Percentiles rank a stretch among this genome's conserved stretches.
These are phyloP conservation scores for Ctena decussata DNA, from an alignment of 2,888 invertebrate genomes.

Conservation along the genomic window DNA sequence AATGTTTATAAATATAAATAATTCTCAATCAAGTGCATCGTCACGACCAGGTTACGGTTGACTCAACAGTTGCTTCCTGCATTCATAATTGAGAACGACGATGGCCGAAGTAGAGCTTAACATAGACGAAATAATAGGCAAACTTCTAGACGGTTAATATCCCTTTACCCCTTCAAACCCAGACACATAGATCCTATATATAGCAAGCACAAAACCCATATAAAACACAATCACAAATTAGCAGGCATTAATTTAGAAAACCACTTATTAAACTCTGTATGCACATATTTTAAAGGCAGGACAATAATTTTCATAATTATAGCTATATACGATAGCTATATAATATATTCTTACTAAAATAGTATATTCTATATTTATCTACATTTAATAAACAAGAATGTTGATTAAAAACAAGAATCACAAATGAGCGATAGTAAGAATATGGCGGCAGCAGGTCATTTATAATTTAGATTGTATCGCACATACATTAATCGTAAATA, in stretches of 20 bases:
- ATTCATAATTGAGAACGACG: background rate
- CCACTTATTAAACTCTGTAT: background rate
- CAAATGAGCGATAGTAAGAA: too few species aligned
- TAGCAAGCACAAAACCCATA: background rate
- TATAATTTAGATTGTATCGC: too few species aligned
- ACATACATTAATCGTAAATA: too few species aligned
- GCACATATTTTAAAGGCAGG: background rate
- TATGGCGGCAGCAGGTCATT: too few species aligned
- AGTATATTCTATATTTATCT: too few species aligned
- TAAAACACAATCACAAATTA: background rate
- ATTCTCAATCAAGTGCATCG: background rate
- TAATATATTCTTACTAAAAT: too few species aligned
- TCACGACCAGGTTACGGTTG: background rate
- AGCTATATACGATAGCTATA: too few species aligned
- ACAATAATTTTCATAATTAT: too few species aligned
- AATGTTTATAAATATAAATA: too few species aligned
- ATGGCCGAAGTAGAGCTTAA: constrained; percentile 25
- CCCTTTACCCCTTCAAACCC: constrained; percentile 10
- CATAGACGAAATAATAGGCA: constrained; percentile 33
- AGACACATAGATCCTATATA: background rate
- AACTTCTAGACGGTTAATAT: constrained; percentile 33
- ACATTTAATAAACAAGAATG: too few species aligned
- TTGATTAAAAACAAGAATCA: too few species aligned
- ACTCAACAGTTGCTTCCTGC: background rate
- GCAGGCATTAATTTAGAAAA: background rate